These are phyloP conservation scores for Acanthochromis polyacanthus DNA, from an alignment of 2,113 vertebrate species.

Conservation along the genomic window DNA sequence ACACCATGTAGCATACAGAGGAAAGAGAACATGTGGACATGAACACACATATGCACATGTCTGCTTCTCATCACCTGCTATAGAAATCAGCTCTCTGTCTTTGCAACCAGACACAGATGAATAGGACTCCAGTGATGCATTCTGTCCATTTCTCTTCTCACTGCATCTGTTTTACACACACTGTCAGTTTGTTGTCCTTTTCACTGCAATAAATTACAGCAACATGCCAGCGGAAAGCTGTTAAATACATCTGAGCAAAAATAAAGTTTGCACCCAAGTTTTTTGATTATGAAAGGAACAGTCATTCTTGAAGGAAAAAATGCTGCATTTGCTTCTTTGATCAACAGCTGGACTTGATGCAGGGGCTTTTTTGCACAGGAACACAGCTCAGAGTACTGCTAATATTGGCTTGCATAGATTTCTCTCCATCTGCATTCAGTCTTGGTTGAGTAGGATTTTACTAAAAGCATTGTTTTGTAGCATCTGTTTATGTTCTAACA, in stretches of 20 bases:
- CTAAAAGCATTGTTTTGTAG: too few relatives aligned
- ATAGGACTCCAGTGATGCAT: conserved; percentile 22
- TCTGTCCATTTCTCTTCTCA: background rate
- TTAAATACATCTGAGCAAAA: background rate
- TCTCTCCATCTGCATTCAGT: too few relatives aligned
- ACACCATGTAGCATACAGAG: conserved; percentile 21
- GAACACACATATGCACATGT: conserved; percentile 13
- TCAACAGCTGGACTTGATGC: too few relatives aligned
- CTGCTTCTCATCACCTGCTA: conserved; percentile 67
- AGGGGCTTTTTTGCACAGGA: too few relatives aligned
- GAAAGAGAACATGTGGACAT: conserved; percentile 37
- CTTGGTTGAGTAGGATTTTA: too few relatives aligned
- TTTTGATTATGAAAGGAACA: background rate
- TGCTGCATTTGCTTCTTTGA: background rate
- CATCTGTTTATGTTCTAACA: too few relatives aligned
- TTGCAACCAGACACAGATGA: conserved; percentile 42
- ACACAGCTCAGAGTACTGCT: too few relatives aligned
- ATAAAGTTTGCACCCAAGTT: background rate
- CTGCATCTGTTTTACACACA: conserved; percentile 26
- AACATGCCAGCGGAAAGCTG: background rate
- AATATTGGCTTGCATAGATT: too few relatives aligned
- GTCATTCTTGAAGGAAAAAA: background rate
- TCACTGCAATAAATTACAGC: conserved; percentile 1
- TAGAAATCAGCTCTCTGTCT: conserved; percentile 38
- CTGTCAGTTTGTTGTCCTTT: background rate